These are phyloP conservation scores for Turnix velox DNA, from an alignment of 2,113 vertebrate genomes.

Conservation along the genomic window DNA sequence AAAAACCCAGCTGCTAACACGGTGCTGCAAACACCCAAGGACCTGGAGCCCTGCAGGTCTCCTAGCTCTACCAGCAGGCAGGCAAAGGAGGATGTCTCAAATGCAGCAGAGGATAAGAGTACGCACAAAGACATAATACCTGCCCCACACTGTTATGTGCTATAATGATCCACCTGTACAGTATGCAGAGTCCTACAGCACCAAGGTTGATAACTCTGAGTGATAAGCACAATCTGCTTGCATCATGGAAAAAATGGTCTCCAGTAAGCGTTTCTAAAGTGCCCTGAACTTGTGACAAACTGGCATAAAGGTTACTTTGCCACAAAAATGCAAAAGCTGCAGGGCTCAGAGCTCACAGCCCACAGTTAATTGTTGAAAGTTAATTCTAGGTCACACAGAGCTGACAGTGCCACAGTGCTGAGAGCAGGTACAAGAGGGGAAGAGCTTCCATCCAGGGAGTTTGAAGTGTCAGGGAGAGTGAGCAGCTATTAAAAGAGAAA, in stretches of 20 bases:
- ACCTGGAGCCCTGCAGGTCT: neutral
- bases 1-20: neutral
- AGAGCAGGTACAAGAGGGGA: neutral
- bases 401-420: conserved; percentile 34
- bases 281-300: conserved; percentile 73
- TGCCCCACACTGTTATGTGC: neutral
- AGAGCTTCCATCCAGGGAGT: conserved; percentile 30
- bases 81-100: neutral
- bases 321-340: conserved; percentile 53
- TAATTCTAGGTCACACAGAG: conserved; percentile 71
- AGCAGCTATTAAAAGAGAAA: conserved; percentile 65
- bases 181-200: conserved; percentile 44
- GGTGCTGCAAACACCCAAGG: neutral
- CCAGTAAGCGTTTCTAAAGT: conserved; percentile 64
- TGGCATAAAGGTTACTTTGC: conserved; percentile 73
- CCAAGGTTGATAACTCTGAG: conserved; percentile 62
- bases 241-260: conserved; percentile 76
- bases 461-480: neutral
- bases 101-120: neutral
- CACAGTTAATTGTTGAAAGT: conserved; percentile 61
- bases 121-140: neutral
- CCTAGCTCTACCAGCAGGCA: neutral
- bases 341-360: conserved; percentile 43
- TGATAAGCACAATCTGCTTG: conserved; percentile 74
- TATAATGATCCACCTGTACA: conserved; percentile 50